These are phyloP conservation scores for Tychaedon coryphoeus DNA, from an alignment of 2,113 vertebrate species.

Conservation along the genomic window DNA sequence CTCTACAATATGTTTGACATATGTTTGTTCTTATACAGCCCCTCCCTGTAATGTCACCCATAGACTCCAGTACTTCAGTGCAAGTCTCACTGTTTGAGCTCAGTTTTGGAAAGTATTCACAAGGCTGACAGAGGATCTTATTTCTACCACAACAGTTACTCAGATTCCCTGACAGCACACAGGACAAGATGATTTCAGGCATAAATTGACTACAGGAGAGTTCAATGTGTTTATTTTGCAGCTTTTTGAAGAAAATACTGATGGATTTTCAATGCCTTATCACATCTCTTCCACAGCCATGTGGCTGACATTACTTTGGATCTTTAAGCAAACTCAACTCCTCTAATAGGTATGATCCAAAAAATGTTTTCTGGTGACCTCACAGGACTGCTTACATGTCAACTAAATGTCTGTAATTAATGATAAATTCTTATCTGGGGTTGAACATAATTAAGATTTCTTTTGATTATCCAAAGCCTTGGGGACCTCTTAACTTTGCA, in stretches of 20 bases:
- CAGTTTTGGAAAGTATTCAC: not conserved
- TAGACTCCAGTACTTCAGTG: not conserved
- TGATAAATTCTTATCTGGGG: not conserved
- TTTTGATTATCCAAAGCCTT: not conserved
- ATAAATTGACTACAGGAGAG: not conserved
- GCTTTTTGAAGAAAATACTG: not conserved
- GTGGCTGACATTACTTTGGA: not conserved
- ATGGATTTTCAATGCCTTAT: not conserved
- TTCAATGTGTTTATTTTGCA: not conserved
- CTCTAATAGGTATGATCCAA: not conserved
- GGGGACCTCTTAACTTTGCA: not conserved
- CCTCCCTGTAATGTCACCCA: not conserved
- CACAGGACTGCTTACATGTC: not conserved
- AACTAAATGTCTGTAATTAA: not conserved
- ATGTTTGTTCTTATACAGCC: not conserved
- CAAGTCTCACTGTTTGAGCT: not conserved
- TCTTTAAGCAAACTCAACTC: not conserved
- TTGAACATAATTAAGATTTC: constrained; percentile 9
- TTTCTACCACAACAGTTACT: not conserved
- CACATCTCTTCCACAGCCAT: not conserved
- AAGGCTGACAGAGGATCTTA: not conserved
- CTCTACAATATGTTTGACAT: not conserved
- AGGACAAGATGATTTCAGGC: not conserved
- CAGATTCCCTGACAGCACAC: not conserved
- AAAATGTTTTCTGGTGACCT: not conserved